Evolutionary conservation across 2,113 vertebrate species (phyloP), one percentile per base, ranked within the genome.

Genomic region (Carassius auratus): DNA sequence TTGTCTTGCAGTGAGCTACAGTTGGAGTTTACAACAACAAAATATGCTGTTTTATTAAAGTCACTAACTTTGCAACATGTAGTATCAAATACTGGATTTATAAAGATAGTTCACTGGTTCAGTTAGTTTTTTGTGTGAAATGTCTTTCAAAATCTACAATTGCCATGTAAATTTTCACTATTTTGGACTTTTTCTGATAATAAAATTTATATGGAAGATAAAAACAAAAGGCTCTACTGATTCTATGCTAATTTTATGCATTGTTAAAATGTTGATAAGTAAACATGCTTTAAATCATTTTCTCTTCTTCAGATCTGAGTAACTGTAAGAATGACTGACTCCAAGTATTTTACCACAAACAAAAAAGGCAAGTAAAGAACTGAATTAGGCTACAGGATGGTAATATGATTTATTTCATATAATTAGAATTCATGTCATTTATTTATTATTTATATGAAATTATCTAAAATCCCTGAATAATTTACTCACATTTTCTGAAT

Each of bases 291-390:
- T 42, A 42, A 42, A 42, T 42, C 2, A 45, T 71, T 45, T 59
- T 12, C 13, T 76, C 81, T 0, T 85, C 52, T 87, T n/a, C 85
- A 93, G 93, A 90, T 80, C 81, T 92, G 79, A 96, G 92, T 91
- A 93, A 30, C 90, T 85, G 85, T 74, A 94, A 92, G 89, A 94
- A 99, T 99, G 98, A 99, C 98, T 21, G 98, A 99, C 93, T 98
- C 98, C 90, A 99, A 99, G 92, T 99, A 99, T 93, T 99, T 99
- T 90, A 99, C 98, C 45, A 99, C 98, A 71, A 99, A 99, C 94
- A 99, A 99, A 93, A 99, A 99, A 95, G 98, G 98, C 98, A 84
- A 92, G 95, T 85, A 3, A 45, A 45, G 10, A 23, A 0, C 21
- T 45, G 45, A 45, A 42, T 74, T 74, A n/a, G 45, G 9, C 1